Evolutionary conservation across 2,888 invertebrate species (phyloP), one percentile per base, ranked within the genome.

Genomic region (Lithosia quadra): DNA sequence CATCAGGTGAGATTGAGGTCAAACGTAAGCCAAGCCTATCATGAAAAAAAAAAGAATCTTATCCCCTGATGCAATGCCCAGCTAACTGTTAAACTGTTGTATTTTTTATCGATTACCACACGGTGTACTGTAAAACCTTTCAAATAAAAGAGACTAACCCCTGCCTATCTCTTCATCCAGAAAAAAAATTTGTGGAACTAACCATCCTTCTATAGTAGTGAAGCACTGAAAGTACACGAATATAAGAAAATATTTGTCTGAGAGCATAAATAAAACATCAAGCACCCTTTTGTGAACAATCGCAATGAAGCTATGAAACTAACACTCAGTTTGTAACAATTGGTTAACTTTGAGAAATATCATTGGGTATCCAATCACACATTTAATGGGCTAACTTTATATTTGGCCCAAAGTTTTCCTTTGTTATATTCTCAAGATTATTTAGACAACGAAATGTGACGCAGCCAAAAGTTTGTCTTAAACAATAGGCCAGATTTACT

Each of bases 321-420:
- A 80, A 73, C 82, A 78, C 75, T 80, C 76, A 73, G 74, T 76
- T 76, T 74, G 61, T 75, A 78, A 73, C 80, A 78, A 82, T 80
- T 80, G 80, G 76, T 74, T 74, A 78, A 82, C 82, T 80, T 74
- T 55, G 65, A 66, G 80, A 75, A 80, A 82, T 80, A 78, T 75
- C 81, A 80, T 80, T 75, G 71, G 71, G 69, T 71, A 78, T 80
- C 78, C 80, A 76, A 82, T 80, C 80, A 82, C 74, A 80, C 75
- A 69, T 78, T 74, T 76, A 78, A 82, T 77, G 72, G 71, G 24
- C 59, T 63, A 78, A 81, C 77, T 82, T 81, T 81, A 75, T 78
- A 75, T 77, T 76, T 78, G 72, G 68, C 28, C 63, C 65, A 22
- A 73, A 80, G 69, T 78, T 80, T 34, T 62, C 68, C 69, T 80